phyloP scores from a whole-genome alignment of 2,888 invertebrate genomes.

The Endomychus coccineus region DNA sequence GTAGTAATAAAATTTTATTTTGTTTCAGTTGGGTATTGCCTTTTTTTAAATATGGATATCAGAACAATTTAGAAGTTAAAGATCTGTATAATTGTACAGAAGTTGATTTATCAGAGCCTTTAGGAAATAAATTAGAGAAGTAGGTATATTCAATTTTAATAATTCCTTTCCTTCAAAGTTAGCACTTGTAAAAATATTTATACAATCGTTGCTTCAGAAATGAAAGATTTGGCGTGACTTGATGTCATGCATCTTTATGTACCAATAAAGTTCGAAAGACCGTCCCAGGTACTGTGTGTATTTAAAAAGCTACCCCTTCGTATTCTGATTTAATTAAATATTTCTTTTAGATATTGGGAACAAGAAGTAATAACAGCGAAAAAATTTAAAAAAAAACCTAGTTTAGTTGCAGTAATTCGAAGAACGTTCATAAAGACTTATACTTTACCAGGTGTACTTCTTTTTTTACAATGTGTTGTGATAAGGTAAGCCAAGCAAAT shows the following conservation, averaged over 20 bases:
- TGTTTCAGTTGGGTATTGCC: slow-evolving; percentile 59
- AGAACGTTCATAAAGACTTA: slow-evolving; percentile 56
- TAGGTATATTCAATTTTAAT: too few relatives aligned
- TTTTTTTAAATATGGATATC: slow-evolving; percentile 56
- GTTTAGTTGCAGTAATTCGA: slow-evolving; percentile 52
- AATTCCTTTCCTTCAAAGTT: too few relatives aligned
- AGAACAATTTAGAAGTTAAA: slow-evolving; percentile 54
- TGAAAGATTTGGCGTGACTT: neutral
- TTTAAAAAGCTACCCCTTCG: too few relatives aligned
- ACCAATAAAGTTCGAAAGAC: too few relatives aligned
- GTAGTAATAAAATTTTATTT: too few relatives aligned
- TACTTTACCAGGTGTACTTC: slow-evolving; percentile 51
- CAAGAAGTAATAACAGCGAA: slow-evolving; percentile 49
- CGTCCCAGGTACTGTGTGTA: too few relatives aligned
- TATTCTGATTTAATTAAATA: slow-evolving; percentile 11
- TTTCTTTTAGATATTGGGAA: slow-evolving; percentile 50
- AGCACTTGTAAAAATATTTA: too few relatives aligned
- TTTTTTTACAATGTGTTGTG: slow-evolving; percentile 51
- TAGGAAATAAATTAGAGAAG: slow-evolving; percentile 59
- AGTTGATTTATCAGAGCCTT: slow-evolving; percentile 55
- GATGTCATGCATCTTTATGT: neutral
- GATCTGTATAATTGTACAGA: slow-evolving; percentile 59
- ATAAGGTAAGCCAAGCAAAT: slow-evolving; percentile 58
- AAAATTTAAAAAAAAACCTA: slow-evolving; percentile 49
- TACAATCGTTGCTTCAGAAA: too few relatives aligned